phyloP scores from a whole-genome alignment of 2,888 invertebrate species.

The Neoascia interrupta region DNA sequence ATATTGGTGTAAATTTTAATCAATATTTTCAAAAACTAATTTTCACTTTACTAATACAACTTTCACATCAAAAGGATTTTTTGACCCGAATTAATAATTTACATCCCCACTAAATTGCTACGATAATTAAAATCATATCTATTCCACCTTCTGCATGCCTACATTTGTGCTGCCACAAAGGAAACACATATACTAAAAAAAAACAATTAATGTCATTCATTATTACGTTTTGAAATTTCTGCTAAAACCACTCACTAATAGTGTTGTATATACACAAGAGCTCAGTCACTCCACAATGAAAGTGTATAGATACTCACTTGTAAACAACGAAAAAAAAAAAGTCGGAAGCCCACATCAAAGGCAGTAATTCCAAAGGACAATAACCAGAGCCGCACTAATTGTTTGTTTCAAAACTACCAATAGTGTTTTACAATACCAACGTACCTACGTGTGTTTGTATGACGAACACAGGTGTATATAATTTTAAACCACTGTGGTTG shows the following conservation, averaged over 20 bases:
- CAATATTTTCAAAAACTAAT: too few relatives aligned
- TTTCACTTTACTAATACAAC: too few relatives aligned
- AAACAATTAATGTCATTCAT: not conserved
- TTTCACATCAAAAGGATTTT: too few relatives aligned
- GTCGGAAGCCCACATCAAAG: slow-evolving; percentile 38
- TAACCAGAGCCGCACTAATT: slow-evolving; percentile 54
- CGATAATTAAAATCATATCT: not conserved
- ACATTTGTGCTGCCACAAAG: not conserved
- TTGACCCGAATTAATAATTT: not conserved
- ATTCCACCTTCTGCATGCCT: too few relatives aligned
- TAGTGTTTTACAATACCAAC: too few relatives aligned
- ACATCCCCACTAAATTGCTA: not conserved
- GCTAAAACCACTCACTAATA: not conserved
- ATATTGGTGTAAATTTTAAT: too few relatives aligned
- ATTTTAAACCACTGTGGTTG: too few relatives aligned
- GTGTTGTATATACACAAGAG: not conserved
- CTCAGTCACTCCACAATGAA: not conserved
- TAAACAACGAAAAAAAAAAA: slow-evolving; percentile 32
- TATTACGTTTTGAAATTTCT: not conserved
- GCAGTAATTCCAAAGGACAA: slow-evolving; percentile 45
- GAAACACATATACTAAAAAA: not conserved
- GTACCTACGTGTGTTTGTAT: too few relatives aligned
- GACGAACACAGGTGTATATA: too few relatives aligned
- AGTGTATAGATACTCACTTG: too few relatives aligned
- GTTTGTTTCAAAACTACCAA: too few relatives aligned